Evolutionary conservation across 1,140 invertebrate species (phyloP).

Genomic region (Aradophagus sp.): DNA sequence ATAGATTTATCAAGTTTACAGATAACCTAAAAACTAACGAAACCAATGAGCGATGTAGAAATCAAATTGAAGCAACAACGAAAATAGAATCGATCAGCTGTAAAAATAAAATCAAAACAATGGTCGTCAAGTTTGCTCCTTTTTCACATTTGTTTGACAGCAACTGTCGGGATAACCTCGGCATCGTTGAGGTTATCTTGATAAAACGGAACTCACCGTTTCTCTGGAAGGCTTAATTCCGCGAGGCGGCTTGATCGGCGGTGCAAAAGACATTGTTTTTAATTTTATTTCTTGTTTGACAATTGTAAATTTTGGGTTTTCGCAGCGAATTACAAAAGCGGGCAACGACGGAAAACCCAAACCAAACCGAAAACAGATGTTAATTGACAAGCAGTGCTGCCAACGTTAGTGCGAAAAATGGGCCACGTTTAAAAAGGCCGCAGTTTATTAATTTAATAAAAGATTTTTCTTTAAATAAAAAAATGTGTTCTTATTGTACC

Average conservation of each 20-base stretch:
- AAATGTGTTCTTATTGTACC: too few species aligned
- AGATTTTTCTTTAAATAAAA: too few species aligned
- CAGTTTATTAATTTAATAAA: too few species aligned
- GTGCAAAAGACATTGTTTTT: slow-evolving; percentile 60
- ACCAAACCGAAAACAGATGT: slow-evolving; percentile 10
- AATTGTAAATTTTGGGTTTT: slow-evolving; percentile 18
- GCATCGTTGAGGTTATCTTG: slow-evolving; percentile 12
- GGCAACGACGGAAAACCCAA: slow-evolving; percentile 1
- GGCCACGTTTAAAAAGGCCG: too few species aligned
- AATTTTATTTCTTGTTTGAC: slow-evolving; percentile 14
- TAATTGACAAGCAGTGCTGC: slow-evolving; percentile 34
- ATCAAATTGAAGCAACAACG: neutral
- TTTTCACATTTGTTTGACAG: slow-evolving; percentile 29
- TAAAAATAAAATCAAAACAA: too few species aligned
- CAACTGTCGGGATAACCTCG: slow-evolving; percentile 22
- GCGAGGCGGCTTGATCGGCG: slow-evolving; percentile 86
- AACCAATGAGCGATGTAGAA: neutral
- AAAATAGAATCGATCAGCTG: neutral
- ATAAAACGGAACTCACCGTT: slow-evolving; percentile 78
- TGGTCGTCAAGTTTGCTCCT: too few species aligned
- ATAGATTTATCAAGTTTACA: too few species aligned
- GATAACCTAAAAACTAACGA: too few species aligned
- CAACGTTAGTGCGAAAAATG: slow-evolving; percentile 4
- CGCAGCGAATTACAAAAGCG: neutral
- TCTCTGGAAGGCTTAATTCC: slow-evolving; percentile 88